Conservation (phyloP, 2,888 invertebrate genomes). For the Lochmaea capreae region DNA sequence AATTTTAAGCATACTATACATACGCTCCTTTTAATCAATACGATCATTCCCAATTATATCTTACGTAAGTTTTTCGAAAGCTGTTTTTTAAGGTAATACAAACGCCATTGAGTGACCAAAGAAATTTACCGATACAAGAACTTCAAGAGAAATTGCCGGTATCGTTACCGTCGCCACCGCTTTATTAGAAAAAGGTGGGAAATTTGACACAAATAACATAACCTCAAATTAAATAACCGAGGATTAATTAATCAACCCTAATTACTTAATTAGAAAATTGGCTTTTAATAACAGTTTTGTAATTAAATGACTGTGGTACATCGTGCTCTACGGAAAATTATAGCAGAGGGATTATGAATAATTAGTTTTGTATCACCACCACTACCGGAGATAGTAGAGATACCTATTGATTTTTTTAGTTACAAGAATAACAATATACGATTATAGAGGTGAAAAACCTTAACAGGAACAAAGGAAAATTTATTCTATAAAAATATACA, state of each 20-base stretch:
- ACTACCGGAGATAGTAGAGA: constrained; percentile 11
- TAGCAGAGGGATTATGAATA: constrained; percentile 27
- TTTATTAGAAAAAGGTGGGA: constrained; percentile 32
- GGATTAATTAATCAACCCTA: constrained; percentile 51
- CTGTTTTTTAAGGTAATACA: neutral
- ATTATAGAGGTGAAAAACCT: neutral
- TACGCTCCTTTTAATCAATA: no score
- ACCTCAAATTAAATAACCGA: constrained; percentile 45
- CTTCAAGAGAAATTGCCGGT: constrained; percentile 3
- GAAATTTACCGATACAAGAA: constrained; percentile 4
- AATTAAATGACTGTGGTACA: constrained; percentile 32
- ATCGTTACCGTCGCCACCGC: neutral
- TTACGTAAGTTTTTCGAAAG: neutral
- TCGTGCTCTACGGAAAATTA: constrained; percentile 32
- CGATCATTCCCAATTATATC: neutral
- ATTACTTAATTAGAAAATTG: constrained; percentile 53
- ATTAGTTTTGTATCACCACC: constrained; percentile 16
- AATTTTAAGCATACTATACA: no score
- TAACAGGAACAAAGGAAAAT: no score
- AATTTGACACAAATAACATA: constrained; percentile 48
- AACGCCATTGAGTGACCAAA: neutral
- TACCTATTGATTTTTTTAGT: constrained; percentile 18
- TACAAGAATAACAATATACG: neutral
- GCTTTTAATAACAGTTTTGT: constrained; percentile 43
- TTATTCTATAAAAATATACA: no score